A percentile compares a stretch with the other conserved stretches of the same genome.
Conservation (phyloP, 92 coral and sea anemone genomes). For the Meandrina meandrites region DNA sequence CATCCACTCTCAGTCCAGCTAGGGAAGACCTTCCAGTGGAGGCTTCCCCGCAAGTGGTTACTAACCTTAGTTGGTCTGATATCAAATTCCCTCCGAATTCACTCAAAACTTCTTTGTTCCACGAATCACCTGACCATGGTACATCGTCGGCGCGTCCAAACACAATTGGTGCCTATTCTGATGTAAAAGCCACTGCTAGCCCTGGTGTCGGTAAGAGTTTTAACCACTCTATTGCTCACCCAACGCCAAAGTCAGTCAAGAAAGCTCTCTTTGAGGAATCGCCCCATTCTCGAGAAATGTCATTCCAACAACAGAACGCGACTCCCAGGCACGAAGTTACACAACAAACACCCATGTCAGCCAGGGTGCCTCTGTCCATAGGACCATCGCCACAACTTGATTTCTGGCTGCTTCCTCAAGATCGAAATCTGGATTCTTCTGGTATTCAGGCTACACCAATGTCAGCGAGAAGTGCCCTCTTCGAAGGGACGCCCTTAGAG, state of each 20-base stretch:
- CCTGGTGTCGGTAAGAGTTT: not conserved
- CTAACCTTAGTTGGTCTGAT: slow-evolving; percentile 18
- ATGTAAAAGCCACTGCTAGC: not conserved
- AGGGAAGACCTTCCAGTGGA: slow-evolving; percentile 1
- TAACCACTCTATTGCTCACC: not conserved
- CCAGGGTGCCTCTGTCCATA: slow-evolving; percentile 1
- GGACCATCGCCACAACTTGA: slow-evolving; percentile 31
- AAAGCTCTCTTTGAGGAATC: slow-evolving; percentile 33
- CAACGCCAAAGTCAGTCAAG: slow-evolving; percentile 28
- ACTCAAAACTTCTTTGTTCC: slow-evolving; percentile 37
- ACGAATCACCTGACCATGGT: slow-evolving; percentile 26
- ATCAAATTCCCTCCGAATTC: slow-evolving; percentile 6
- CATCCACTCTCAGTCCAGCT: slow-evolving; percentile 25
- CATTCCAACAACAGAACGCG: not conserved
- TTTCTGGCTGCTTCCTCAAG: slow-evolving; percentile 35
- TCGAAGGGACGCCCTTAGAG: slow-evolving; percentile 11
- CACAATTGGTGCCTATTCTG: not conserved
- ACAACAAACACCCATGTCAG: slow-evolving; percentile 13
- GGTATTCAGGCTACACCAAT: slow-evolving; percentile 1
- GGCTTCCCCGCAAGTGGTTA: slow-evolving; percentile 5
- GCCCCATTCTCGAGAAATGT: not conserved
- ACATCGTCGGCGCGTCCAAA: not conserved
- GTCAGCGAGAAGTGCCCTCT: not conserved
- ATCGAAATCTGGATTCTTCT: not conserved
- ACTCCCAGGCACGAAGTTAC: not conserved